Evolutionary conservation across 2,888 invertebrate genomes (phyloP), one percentile per base, ranked within the genome.

Genomic region (Synanthedon vespiformis): DNA sequence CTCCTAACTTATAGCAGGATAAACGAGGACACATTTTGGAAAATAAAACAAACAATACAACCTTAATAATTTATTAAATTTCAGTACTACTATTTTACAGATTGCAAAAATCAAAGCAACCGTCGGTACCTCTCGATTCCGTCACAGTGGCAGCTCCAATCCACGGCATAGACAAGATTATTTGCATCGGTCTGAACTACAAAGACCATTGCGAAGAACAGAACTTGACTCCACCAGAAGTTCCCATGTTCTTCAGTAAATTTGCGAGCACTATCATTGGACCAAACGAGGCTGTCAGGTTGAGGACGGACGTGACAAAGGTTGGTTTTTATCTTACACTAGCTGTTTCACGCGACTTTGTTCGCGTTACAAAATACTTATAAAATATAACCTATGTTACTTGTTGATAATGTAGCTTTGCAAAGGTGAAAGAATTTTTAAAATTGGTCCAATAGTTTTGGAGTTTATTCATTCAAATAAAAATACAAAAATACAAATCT

Each of bases 201-300:
- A 72, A 84, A 52, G 96, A 95, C 47, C 96, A 96, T 66, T 96
- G 96, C 64, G 88, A 90, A 52, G 96, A 97, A 69, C 95, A 95
- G 70, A 92, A 94, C 16, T 70, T 92, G 13, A 89, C 90, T 0
- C 82, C 90, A 2, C 94, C 95, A 0, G 84, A 88, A 14, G 93
- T 94, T 57, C 97, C 97, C 0, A 92, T 95, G 72, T 91, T 96
- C 61, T 97, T 96, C 79, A 94, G 91, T 76, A 97, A 97, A 82
- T 96, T 95, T 68, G 86, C 94, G 0, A 95, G 94, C 58, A 89
- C 90, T 40, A 90, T 97, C 27, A 88, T 92, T 18, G 95, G 95
- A 0, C 93, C 94, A 0, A 84, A 88, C 56, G 94, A 93, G 55
- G 77, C 91, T 56, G 88, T 96, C 18, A 86, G 58, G 50, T 50